Conservation (phyloP, 2,113 vertebrate species). For the Nothoprocta perdicaria region DNA sequence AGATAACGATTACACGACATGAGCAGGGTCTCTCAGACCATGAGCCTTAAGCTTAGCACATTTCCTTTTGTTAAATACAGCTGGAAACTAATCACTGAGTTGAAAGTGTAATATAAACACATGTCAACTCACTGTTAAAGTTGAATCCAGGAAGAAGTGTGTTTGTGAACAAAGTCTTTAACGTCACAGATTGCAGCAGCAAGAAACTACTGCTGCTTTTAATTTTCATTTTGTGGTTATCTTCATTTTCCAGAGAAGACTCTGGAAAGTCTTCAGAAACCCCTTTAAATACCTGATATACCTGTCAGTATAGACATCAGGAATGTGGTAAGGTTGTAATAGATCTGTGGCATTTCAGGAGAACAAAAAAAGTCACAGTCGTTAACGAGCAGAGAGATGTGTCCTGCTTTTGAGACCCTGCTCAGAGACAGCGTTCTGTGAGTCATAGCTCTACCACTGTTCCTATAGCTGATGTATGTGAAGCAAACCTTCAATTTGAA, state of each 20-base stretch:
- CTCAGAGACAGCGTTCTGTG: slow-evolving; percentile 2
- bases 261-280: not conserved
- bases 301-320: not conserved
- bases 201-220: not conserved
- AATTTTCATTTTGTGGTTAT: not conserved
- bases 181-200: not conserved
- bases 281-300: not conserved
- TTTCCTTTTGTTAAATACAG: not conserved
- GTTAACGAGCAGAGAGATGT: not conserved
- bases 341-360: not conserved
- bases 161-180: not conserved
- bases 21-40: not conserved
- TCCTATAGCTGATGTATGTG: not conserved
- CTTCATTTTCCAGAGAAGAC: not conserved
- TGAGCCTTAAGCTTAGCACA: not conserved
- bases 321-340: not conserved
- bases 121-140: not conserved
- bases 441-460: not conserved
- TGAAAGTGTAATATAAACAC: not conserved
- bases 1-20: not conserved
- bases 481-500: not conserved
- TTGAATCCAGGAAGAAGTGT: not conserved
- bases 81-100: not conserved
- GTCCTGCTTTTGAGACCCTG: not conserved
- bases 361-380: not conserved